Conservation (phyloP, 2,113 vertebrate species). For the Heterocephalus glaber region DNA sequence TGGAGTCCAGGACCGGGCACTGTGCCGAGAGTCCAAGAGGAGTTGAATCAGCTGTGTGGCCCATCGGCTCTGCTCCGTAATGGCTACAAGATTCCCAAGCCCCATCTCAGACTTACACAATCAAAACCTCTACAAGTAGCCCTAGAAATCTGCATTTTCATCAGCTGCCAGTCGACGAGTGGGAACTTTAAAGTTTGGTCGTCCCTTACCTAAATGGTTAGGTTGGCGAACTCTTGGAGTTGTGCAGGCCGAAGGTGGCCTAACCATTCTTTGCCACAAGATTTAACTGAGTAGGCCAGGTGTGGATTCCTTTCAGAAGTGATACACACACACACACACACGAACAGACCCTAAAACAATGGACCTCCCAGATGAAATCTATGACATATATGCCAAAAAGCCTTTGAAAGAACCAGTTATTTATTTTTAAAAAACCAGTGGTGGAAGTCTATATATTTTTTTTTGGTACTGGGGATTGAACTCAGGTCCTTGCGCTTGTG, state of each 20-base stretch:
- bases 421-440: background rate
- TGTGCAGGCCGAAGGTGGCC: background rate
- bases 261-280: background rate
- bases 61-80: background rate
- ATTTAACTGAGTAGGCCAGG: background rate
- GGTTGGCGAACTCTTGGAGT: background rate
- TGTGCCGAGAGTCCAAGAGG: no score
- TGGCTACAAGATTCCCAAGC: background rate
- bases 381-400: background rate
- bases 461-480: no score
- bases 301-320: background rate
- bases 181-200: background rate
- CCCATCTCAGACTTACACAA: background rate
- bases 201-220: background rate
- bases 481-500: no score
- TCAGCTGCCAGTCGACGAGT: background rate
- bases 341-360: no score
- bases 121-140: background rate
- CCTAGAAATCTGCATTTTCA: background rate
- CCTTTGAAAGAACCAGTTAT: background rate
- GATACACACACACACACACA: background rate
- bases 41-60: background rate
- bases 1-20: background rate
- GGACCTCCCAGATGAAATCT: background rate
- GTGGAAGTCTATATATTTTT: background rate